Percentiles rank a stretch among this genome's conserved stretches.
Evolutionary conservation across 2,113 vertebrate genomes (phyloP).

Genomic region (Pedionomus torquatus): DNA sequence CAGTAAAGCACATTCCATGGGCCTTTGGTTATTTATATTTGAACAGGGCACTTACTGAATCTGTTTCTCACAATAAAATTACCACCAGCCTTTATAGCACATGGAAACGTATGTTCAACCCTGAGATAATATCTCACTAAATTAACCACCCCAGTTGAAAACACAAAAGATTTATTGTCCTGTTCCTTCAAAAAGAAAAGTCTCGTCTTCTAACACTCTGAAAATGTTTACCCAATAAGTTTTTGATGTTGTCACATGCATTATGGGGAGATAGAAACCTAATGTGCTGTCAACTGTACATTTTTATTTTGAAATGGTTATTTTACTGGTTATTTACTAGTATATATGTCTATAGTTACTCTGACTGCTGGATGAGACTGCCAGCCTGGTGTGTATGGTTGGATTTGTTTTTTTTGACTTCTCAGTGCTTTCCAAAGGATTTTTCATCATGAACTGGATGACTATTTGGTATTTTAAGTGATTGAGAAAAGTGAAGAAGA

Average conservation of each 20-base stretch:
- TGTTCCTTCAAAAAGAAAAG: not conserved
- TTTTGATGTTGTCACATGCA: not conserved
- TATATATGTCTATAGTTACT: not conserved
- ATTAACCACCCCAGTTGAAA: not conserved
- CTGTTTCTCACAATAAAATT: not conserved
- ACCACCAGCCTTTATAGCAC: not conserved
- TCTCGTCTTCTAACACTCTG: not conserved
- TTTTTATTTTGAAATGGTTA: not conserved
- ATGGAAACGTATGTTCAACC: not conserved
- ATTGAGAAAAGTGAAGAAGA: not conserved
- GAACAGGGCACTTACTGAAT: not conserved
- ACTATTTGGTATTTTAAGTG: not conserved
- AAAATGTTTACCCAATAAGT: not conserved
- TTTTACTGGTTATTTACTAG: not conserved
- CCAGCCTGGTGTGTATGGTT: not conserved
- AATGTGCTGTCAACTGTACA: accelerated
- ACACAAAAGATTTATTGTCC: not conserved
- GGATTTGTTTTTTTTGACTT: not conserved
- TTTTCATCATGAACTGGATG: not conserved
- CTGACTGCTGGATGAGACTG: not conserved
- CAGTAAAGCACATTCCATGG: not conserved
- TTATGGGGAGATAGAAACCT: not conserved
- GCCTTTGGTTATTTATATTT: not conserved
- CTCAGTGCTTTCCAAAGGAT: not conserved
- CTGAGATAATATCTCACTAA: not conserved